Evolutionary conservation across 1,140 invertebrate genomes (phyloP), one percentile per base, ranked within the genome.

Genomic region (Nymphalis io): DNA sequence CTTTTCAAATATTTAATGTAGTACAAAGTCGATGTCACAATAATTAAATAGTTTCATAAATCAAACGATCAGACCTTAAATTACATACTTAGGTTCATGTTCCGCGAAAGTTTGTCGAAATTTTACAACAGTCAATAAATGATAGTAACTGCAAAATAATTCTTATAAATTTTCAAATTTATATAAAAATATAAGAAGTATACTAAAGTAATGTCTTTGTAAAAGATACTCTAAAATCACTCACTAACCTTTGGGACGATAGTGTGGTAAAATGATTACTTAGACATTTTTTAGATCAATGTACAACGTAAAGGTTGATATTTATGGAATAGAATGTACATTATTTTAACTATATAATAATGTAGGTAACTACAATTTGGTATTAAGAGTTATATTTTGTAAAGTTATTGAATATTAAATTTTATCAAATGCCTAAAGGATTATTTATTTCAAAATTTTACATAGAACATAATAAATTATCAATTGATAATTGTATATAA

Each of bases 191-290:
- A 55, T 23, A 55, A 20, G 3, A 51, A 51, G n/a, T 48, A 38
- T 62, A 51, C 21, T 51, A 62, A 18, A n/a, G n/a, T 62, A 62
- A 33, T 62, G 42, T 51, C 51, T 27, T 62, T 40, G 33, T 59
- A 38, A 59, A 44, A 64, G 23, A 72, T 13, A 27, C 23, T 58
- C 40, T 69, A 44, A 69, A 70, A 67, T 61, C 59, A 74, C 60
- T 84, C 81, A 83, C 83, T 84, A 84, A 83, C 79, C 81, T 81
- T 84, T 76, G 64, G 75, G 76, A 82, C 67, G 72, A 77, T 27
- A 72, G 58, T 65, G 59, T 51, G 20, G 21, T 55, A 55, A 55
- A 55, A 20, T n/a, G 21, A 53, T 33, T 16, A 13, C 18, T n/a
- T 51, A 48, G 39, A 27, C 21, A 55, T 33, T 13, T 12, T 15